Conservation (phyloP, 2,888 invertebrate species). For the Lochmaea capreae region DNA sequence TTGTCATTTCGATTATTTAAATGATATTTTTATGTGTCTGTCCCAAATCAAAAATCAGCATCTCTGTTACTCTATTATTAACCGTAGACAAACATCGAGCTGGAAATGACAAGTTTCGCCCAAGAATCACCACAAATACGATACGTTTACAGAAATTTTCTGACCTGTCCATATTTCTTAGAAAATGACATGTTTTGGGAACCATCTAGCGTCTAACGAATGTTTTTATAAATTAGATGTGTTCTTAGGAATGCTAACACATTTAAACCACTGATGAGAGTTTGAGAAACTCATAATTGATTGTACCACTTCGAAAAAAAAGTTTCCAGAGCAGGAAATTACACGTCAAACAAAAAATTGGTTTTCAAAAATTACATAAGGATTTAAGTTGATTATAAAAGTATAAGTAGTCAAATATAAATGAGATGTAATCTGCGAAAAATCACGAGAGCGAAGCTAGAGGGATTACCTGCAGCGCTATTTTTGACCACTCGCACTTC, state of each 20-base stretch:
- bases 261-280: slow-evolving; percentile 4
- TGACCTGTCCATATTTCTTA: slow-evolving; percentile 14
- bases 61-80: slow-evolving; percentile 32
- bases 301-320: neutral
- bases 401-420: too few relatives aligned
- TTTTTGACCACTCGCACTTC: too few relatives aligned
- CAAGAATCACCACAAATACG: slow-evolving; percentile 13
- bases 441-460: too few relatives aligned
- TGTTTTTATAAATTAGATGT: slow-evolving; percentile 11
- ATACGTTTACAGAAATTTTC: slow-evolving; percentile 20
- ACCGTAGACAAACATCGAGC: slow-evolving; percentile 24
- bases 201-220: slow-evolving; percentile 14
- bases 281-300: neutral
- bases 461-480: too few relatives aligned
- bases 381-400: too few relatives aligned
- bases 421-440: too few relatives aligned
- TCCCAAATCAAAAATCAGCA: slow-evolving; percentile 32
- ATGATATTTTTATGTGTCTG: slow-evolving; percentile 30
- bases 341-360: too few relatives aligned
- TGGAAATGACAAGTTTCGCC: slow-evolving; percentile 20
- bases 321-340: too few relatives aligned
- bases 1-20: neutral
- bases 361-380: too few relatives aligned
- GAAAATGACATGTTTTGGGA: slow-evolving; percentile 19
- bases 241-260: slow-evolving; percentile 1